Evolutionary conservation across 2,797 vertebrate species (phyloP).

Genomic region (Artibeus jamaicensis): DNA sequence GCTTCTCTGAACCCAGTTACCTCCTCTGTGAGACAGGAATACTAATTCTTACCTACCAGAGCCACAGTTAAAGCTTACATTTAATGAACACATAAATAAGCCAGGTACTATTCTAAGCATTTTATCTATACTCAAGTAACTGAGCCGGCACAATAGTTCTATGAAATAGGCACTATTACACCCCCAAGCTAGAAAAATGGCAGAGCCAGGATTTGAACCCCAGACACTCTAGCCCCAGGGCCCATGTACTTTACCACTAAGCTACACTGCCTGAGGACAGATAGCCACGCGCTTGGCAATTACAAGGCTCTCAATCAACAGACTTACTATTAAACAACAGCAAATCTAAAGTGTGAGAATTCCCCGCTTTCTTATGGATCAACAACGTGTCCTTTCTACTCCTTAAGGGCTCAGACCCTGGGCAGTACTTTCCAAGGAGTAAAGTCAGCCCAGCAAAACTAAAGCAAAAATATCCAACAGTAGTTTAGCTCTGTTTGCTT

Average conservation of each 20-base stretch:
- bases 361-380: fast-evolving
- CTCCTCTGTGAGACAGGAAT: not conserved
- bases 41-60: not conserved
- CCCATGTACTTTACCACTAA: fast-evolving
- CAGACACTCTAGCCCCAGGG: not conserved
- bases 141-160: not conserved
- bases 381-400: not conserved
- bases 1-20: not conserved
- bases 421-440: not conserved
- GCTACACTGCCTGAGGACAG: not conserved
- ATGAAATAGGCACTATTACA: not conserved
- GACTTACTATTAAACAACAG: not conserved
- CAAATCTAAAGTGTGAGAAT: not conserved
- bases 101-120: not conserved
- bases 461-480: not conserved
- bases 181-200: not conserved
- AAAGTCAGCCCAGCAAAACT: not conserved
- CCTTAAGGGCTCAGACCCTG: not conserved
- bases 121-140: not conserved
- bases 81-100: not conserved
- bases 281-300: not conserved
- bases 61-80: not conserved
- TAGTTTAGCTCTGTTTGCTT: not conserved
- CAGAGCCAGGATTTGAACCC: not conserved
- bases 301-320: not conserved